Evolutionary conservation across 2,797 vertebrate species (phyloP), one percentile per base, ranked within the genome.

Genomic region (Eptatretus atami): DNA sequence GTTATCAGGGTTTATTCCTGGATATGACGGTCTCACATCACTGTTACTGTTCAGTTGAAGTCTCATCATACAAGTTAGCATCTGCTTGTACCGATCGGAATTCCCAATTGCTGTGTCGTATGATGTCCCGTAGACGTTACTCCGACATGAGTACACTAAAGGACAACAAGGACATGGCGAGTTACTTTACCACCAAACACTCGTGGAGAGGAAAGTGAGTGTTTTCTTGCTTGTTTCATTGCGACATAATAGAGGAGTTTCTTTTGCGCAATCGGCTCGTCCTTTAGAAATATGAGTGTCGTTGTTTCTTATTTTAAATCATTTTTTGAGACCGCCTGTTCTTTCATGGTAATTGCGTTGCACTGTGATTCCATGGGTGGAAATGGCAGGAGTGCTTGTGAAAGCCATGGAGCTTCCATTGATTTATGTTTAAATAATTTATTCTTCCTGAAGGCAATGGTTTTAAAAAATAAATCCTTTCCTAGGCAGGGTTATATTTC

Each of bases 181-280:
- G 92, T 80, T 98, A 90, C 78, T 98, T 92, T 70, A 96, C 92
- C 69, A 98, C 92, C 75, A 98, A 98, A 74, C 92, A 98, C 80
- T 98, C 92, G 69, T 98, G 92, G 90, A 88, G 92, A 71, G 90
- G 92, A 70, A 95, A 88, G 90, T 98, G 83, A 86, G 87, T 76
- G 67, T 63, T 14, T 24, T 66, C 0, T 0, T 8, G 1, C 8
- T n/a, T n/a, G n/a, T n/a, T 2, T 2, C 15, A 60, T n/a, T 60
- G 15, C 66, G 63, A n/a, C 63, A 71, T 67, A 61, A 19, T 13
- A 57, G 66, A n/a, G 53, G 14, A 54, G 13, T 66, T 60, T 61
- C 57, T 9, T 61, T 61, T 61, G 57, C 15, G 14, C 6, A 60
- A 14, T 6, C 25, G 13, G 63, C 13, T 14, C 13, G 1, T 52